These are phyloP conservation scores for Cheiracanthium punctorium DNA, from an alignment of 2,888 invertebrate species.

Conservation along the genomic window DNA sequence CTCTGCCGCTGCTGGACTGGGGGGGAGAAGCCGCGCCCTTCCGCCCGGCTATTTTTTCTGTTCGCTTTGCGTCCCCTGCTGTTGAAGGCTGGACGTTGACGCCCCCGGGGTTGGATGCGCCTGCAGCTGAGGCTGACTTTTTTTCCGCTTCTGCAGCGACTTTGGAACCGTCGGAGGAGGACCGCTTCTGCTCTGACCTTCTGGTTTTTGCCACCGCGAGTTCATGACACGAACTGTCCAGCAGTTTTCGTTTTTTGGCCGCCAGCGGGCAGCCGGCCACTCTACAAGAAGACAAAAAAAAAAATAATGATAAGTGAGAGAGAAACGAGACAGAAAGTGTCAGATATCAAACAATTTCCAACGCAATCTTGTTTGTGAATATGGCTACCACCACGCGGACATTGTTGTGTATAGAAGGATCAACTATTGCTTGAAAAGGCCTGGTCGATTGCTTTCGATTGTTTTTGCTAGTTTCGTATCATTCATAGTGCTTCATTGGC, in stretches of 20 bases:
- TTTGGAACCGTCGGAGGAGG: constrained; percentile 44
- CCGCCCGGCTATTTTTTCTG: constrained; percentile 21
- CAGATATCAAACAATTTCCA: no score
- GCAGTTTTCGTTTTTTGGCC: constrained; percentile 73
- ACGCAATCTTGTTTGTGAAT: no score
- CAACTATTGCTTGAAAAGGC: no score
- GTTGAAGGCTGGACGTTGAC: constrained; percentile 6
- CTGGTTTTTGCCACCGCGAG: constrained; percentile 59
- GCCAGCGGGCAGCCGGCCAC: constrained; percentile 73
- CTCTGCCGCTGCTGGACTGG: neutral
- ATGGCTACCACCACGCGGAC: no score
- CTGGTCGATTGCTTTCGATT: no score
- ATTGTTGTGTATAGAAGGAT: no score
- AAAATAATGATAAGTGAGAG: no score
- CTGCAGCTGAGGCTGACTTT: constrained; percentile 1
- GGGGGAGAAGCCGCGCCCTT: constrained; percentile 4
- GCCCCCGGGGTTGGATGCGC: neutral
- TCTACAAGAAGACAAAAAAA: constrained; percentile 66
- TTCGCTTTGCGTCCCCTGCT: neutral
- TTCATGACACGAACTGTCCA: constrained; percentile 70
- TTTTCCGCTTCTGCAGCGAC: constrained; percentile 43
- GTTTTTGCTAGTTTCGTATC: no score
- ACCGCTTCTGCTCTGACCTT: constrained; percentile 48
- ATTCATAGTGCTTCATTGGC: no score
- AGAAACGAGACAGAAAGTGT: no score